Conservation (phyloP, 1,140 invertebrate species). For the Drosophila neocordata region DNA sequence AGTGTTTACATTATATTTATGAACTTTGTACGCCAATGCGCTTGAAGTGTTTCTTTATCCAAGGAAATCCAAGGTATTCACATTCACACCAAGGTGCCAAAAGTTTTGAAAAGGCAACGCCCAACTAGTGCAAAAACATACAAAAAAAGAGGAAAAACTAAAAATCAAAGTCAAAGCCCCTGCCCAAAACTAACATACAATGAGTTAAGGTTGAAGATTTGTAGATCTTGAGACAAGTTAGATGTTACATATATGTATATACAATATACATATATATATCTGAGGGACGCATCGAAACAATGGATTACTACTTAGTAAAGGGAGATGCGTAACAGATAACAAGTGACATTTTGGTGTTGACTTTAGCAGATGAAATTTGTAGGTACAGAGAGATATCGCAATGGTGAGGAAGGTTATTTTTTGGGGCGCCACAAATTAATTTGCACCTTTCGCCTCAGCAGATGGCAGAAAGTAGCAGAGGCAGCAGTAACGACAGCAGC, state of each 20-base stretch:
- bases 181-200: constrained; percentile 12
- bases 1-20: constrained; percentile 1
- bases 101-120: constrained; percentile 18
- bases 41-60: background rate
- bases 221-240: constrained; percentile 21
- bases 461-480: constrained; percentile 27
- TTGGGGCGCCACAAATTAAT: constrained; percentile 74
- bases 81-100: constrained; percentile 70
- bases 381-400: constrained; percentile 37
- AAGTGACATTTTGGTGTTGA: constrained; percentile 62
- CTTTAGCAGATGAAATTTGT: constrained; percentile 29
- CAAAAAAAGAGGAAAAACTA: background rate
- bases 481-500: constrained; percentile 25
- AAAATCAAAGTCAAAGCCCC: constrained; percentile 58
- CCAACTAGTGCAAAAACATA: constrained; percentile 3
- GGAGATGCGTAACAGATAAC: constrained; percentile 44
- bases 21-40: background rate
- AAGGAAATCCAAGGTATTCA: constrained; percentile 57
- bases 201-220: constrained; percentile 14
- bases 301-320: constrained; percentile 28
- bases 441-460: constrained; percentile 73
- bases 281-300: constrained; percentile 49
- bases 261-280: constrained; percentile 2
- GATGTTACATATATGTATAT: background rate
- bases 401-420: constrained; percentile 70